These are phyloP conservation scores for Pampus argenteus DNA, from an alignment of 2,797 vertebrate species.

Conservation along the genomic window DNA sequence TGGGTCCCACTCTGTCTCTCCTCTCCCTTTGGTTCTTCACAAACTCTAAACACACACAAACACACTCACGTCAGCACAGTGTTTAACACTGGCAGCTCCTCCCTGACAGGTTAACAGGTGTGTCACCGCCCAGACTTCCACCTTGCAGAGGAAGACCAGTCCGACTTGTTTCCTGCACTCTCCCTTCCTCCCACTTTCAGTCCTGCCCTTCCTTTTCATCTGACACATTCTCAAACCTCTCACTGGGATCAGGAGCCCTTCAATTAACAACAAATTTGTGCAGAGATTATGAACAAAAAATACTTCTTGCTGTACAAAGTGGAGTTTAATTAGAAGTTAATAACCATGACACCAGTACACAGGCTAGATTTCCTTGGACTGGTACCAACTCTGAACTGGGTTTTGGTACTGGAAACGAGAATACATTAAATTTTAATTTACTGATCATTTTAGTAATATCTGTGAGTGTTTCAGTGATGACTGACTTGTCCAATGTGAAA, in stretches of 20 bases:
- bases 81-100: constrained; percentile 71
- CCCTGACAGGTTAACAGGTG: constrained; percentile 79
- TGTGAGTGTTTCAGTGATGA: too few species aligned
- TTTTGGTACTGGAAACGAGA: too few species aligned
- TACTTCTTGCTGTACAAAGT: not conserved
- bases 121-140: constrained; percentile 78
- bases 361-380: not conserved
- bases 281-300: not conserved
- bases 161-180: constrained; percentile 77
- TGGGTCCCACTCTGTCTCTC: constrained; percentile 51
- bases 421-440: too few species aligned
- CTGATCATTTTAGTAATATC: too few species aligned
- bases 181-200: constrained; percentile 29
- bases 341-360: not conserved
- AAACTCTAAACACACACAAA: constrained; percentile 40
- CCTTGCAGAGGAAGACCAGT: constrained; percentile 72
- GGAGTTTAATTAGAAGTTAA: not conserved
- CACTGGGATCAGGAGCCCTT: constrained; percentile 1
- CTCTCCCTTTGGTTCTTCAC: constrained; percentile 49
- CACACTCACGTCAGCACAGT: constrained; percentile 49
- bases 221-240: constrained; percentile 18
- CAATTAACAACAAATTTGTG: constrained; percentile 8
- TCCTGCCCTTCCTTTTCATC: constrained; percentile 50
- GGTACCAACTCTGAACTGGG: too few species aligned
- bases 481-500: too few species aligned